Evolutionary conservation across 2,888 invertebrate species (phyloP).

Genomic region (Ptychoptera albimana): DNA sequence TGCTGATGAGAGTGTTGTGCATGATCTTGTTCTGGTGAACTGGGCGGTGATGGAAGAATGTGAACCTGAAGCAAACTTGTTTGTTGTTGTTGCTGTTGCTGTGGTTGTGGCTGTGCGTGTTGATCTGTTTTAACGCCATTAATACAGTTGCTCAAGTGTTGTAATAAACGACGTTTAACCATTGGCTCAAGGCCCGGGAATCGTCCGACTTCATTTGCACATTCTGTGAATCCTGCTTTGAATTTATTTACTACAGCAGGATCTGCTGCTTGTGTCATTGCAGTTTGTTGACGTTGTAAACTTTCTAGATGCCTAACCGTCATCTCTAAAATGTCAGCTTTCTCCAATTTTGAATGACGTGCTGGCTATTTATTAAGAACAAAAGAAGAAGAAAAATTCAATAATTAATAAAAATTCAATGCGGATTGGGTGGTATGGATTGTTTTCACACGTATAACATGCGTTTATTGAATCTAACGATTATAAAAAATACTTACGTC

Average conservation of each 20-base stretch:
- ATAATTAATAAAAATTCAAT: neutral
- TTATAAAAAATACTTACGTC: conserved; percentile 51
- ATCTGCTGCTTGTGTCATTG: conserved; percentile 67
- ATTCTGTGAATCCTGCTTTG: conserved; percentile 76
- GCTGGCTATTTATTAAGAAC: conserved; percentile 52
- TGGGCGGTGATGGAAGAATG: conserved; percentile 35
- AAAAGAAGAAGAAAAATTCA: conserved; percentile 3
- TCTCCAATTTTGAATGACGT: conserved; percentile 86
- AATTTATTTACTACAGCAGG: conserved; percentile 72
- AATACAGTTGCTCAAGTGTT: conserved; percentile 58
- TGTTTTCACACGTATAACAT: neutral
- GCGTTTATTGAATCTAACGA: no score
- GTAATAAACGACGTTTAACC: conserved; percentile 54
- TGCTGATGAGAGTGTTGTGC: conserved; percentile 12
- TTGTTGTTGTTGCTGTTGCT: conserved; percentile 19
- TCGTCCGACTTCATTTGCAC: conserved; percentile 65
- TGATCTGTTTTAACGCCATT: conserved; percentile 30
- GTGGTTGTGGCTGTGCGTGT: conserved; percentile 13
- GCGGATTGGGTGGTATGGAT: neutral
- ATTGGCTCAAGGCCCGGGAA: conserved; percentile 58
- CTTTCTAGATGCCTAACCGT: conserved; percentile 86
- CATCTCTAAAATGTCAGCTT: conserved; percentile 90
- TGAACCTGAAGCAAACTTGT: conserved; percentile 35
- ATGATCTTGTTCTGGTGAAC: conserved; percentile 27
- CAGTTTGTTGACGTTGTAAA: conserved; percentile 73